Conservation (phyloP, 37 sponge, comb jelly and placozoan genomes). For the Halisarca cf. caerulea region DNA sequence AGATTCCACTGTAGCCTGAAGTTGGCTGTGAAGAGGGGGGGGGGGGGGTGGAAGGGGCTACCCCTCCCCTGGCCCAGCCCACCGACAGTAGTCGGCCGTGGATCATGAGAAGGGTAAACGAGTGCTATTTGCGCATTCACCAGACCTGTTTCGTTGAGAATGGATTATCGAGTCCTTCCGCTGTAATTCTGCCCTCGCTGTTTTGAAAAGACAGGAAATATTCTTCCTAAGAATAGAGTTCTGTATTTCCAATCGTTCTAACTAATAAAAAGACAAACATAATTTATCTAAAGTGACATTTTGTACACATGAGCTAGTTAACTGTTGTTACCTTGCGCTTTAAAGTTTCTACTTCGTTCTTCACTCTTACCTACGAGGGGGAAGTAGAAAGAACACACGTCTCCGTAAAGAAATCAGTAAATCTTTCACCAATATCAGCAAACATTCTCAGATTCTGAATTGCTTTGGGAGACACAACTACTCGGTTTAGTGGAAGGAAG, state of each 20-base stretch:
- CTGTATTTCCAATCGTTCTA: conserved; percentile 2
- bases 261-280: background rate
- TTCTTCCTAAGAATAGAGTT: conserved; percentile 76
- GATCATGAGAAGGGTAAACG: too few relatives aligned
- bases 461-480: too few relatives aligned
- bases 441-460: too few relatives aligned
- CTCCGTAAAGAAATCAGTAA: background rate
- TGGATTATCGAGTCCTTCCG: conserved; percentile 60
- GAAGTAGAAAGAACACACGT: background rate
- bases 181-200: conserved; percentile 67
- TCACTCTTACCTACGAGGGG: background rate
- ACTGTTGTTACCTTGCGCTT: too few relatives aligned
- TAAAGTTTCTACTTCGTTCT: background rate
- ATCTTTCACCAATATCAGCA: too few relatives aligned
- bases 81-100: too few relatives aligned
- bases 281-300: background rate
- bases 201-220: conserved; percentile 86
- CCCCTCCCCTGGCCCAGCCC: too few relatives aligned
- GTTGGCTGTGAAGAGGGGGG: too few relatives aligned
- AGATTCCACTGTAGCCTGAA: too few relatives aligned
- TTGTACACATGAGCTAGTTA: background rate
- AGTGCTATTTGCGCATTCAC: too few relatives aligned
- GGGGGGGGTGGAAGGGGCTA: too few relatives aligned
- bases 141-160: conserved; percentile 35
- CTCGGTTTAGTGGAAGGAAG: too few relatives aligned